Evolutionary conservation across 2,113 vertebrate genomes (phyloP), one percentile per base, ranked within the genome.

Genomic region (Camelus dromedarius): DNA sequence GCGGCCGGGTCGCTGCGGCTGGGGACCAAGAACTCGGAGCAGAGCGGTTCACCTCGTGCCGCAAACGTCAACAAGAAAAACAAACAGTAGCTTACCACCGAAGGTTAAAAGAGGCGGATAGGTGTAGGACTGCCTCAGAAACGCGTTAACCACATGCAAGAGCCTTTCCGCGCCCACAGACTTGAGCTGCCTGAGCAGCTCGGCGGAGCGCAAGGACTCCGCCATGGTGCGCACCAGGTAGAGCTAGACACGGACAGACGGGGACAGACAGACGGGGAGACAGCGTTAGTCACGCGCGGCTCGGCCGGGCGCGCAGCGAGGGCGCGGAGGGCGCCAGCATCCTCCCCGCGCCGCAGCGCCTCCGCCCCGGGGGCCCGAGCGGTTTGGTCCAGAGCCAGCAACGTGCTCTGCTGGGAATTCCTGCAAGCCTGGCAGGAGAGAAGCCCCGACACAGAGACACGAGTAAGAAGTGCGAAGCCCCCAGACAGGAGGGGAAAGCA

Each of bases 141-240:
- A 99, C 98, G 98, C 98, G 98, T 99, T 98, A 98, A 99, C 98
- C 98, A 98, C 98, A 99, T 98, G 98, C 98, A 99, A 99, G 98
- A 99, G 98, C 98, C 99, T 99, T 98, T 99, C 99, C 98, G 99
- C 3, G 98, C 99, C 99, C 98, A 99, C 97, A 98, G 99, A 98
- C 98, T 98, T 98, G 98, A 99, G 99, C 98, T 99, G 99, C 98
- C 99, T 97, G 95, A 99, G 98, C 98, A 99, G 99, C 99, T 99
- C 99, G 72, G 98, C 98, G 98, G 98, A 99, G 98, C 98, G 98
- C 97, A 99, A 98, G 98, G 99, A 99, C 98, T 99, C 99, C 96
- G 98, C 98, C 99, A 99, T 99, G 98, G 99, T 99, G 98, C 99
- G 99, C 98, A 99, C 97, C 99, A 99, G 98, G 98, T 98, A 99